A percentile compares a stretch with the other conserved stretches of the same genome.
Conservation (phyloP, 2,113 vertebrate species). For the Lates calcarifer region DNA sequence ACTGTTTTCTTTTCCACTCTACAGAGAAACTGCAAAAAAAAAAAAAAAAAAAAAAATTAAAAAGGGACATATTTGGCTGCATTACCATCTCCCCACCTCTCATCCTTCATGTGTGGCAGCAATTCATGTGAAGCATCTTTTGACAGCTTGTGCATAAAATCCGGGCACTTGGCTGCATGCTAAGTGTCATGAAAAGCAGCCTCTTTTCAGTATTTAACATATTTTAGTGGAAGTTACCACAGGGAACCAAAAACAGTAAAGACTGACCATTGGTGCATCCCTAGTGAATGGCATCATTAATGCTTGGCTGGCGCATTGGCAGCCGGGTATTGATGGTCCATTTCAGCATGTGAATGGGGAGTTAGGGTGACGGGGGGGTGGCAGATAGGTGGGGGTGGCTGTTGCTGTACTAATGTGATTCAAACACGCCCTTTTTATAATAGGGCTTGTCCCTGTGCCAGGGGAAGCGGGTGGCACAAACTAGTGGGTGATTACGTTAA, state of each 20-base stretch:
- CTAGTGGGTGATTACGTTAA: conserved; percentile 76
- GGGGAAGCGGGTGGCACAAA: conserved; percentile 71
- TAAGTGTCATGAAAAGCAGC: conserved; percentile 34
- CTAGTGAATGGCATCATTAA: conserved; percentile 61
- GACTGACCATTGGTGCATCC: conserved; percentile 25
- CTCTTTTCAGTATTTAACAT: conserved; percentile 33
- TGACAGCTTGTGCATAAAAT: conserved; percentile 44
- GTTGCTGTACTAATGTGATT: conserved; percentile 57
- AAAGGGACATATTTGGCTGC: conserved; percentile 31
- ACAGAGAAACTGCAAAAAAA: background rate
- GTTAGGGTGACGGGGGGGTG: conserved; percentile 5
- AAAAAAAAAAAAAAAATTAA: no score
- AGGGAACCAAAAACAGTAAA: conserved; percentile 22
- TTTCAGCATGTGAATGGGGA: conserved; percentile 53
- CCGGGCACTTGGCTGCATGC: conserved; percentile 42
- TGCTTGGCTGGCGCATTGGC: conserved; percentile 47
- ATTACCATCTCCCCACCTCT: conserved; percentile 29
- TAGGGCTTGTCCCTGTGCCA: conserved; percentile 60
- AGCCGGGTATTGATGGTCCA: conserved; percentile 56
- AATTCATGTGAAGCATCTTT: conserved; percentile 48
- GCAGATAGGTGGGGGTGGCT: conserved; percentile 12
- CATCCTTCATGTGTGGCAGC: conserved; percentile 31
- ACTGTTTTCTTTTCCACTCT: conserved; percentile 17
- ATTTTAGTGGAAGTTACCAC: conserved; percentile 43
- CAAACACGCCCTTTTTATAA: conserved; percentile 72